Evolutionary conservation across 2,888 invertebrate genomes (phyloP), one percentile per base, ranked within the genome.

Genomic region (Drosophila acutilabella): DNA sequence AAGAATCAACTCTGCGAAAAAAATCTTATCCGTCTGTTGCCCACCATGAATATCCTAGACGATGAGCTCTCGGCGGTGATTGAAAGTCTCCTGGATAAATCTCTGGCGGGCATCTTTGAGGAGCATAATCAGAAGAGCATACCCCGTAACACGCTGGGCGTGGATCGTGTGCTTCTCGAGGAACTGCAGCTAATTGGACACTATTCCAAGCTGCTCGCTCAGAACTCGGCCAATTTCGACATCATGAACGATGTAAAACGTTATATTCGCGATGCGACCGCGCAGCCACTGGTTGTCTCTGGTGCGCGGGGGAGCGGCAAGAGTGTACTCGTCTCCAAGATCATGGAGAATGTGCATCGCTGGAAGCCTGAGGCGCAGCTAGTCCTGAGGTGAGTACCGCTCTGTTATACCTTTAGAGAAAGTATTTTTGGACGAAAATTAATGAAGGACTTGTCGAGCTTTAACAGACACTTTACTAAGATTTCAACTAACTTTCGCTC

Each of bases 281-380:
- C 85, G 1, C 83, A 89, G 57, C 96, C 97, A 0, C 92, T 97
- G 65, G 94, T 97, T 13, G 92, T 97, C 64, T 95, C 96, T 69
- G 97, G 97, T 0, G 94, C 95, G 26, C 94, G 95, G n/a, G 97
- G 97, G 11, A 96, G 96, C 91, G 97, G 97, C 0, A 97, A 97
- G 92, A 96, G 96, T 4, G 96, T 96, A 0, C 93, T 97, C 6
- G 93, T 96, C 40, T 96, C 97, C 1, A 94, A 96, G 72, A 95
- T 96, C 10, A 95, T 95, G 51, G 94, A 95, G 51, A 93, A 94
- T 52, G 94, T 95, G 62, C 94, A 94, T 52, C 92, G 94, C 41
- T 95, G 94, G 94, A 93, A 94, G 67, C 94, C 95, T 1, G 95
- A 95, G 89, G 93, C 95, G 4, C 93, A 94, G 33, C 92, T 94